Base-by-base conservation (phyloP, 1,140 invertebrate genomes). In the Heliconius hewitsoni region DNA sequence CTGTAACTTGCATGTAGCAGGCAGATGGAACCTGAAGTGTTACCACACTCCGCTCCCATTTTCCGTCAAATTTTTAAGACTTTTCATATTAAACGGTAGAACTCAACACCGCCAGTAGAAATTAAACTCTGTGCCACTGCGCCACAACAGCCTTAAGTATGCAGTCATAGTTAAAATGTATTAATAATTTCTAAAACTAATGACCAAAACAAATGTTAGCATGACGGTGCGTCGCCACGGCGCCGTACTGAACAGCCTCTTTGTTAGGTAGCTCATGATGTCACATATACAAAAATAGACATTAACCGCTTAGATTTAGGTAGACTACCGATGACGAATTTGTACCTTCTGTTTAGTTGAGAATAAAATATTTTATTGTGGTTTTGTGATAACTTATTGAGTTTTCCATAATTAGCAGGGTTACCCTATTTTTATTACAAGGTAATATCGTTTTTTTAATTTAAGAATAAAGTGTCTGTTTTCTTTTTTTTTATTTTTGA, bases 221-320 rank as follows among this genome's bases (percentile, higher is more conserved):
- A 74, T 76, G 79, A 80, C 79, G 79, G 79, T 78, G 71, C 76
- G 76, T 76, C 74, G 52, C 42, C 75, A 46, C 55, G 71, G 75
- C 74, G 79, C 79, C 79, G 27, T 4, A 60, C 39, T 70, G 57
- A 76, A 76, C 70, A 76, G 71, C 74, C 70, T 55, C 80, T 81
- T 81, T 81, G 80, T 81, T 70, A 74, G 34, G 78, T 72, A 77
- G 60, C 75, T 27, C 77, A 73, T 81, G 80, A 81, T 81, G 80
- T 81, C 80, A 81, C 80, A 50, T 39, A 73, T 50, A 73, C 60
- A 81, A 71, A 81, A 81, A 81, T 81, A 82, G 81, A 8, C 42
- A 57, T 46, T 60, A 78, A 70, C 71, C 72, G 80, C 72, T 76
- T 70, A 78, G 76, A 60, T 57, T 78, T 78, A 78, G 71, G 76